Conservation (phyloP, 1,140 invertebrate species). For the Atta colombica region DNA sequence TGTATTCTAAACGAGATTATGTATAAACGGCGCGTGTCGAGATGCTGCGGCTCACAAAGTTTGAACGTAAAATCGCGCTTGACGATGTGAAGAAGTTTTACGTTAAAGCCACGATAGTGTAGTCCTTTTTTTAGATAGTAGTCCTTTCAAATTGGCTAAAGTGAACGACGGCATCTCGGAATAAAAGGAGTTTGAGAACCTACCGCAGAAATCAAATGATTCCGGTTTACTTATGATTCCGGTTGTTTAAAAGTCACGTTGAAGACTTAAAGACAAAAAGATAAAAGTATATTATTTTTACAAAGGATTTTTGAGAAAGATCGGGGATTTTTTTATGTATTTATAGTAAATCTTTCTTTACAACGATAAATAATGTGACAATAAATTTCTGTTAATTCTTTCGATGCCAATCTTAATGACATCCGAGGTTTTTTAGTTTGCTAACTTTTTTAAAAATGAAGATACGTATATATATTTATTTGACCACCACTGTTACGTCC, state of each 20-base stretch:
- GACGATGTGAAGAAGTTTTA: conserved; percentile 45
- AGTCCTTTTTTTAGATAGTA: too few species aligned
- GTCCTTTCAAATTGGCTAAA: conserved; percentile 50
- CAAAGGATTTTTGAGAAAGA: neutral
- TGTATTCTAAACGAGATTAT: conserved; percentile 47
- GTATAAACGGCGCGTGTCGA: conserved; percentile 49
- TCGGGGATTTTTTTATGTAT: neutral
- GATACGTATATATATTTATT: too few species aligned
- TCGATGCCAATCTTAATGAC: too few species aligned
- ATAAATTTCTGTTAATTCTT: too few species aligned
- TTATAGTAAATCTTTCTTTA: neutral
- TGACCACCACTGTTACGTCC: too few species aligned
- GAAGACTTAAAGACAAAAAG: neutral
- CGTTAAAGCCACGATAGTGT: conserved; percentile 3
- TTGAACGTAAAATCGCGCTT: conserved; percentile 36
- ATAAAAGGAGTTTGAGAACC: conserved; percentile 35
- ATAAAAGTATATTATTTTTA: conserved; percentile 15
- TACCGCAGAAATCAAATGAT: conserved; percentile 21
- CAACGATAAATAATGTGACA: neutral
- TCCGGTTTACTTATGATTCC: neutral
- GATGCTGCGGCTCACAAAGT: conserved; percentile 31
- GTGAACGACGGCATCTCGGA: conserved; percentile 3
- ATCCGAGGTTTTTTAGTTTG: too few species aligned
- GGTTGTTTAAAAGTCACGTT: neutral
- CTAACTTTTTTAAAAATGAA: too few species aligned